Percentiles rank a stretch among this genome's conserved stretches.
Evolutionary conservation across 2,113 vertebrate genomes (phyloP).

Genomic region (Cheirogaleus medius): DNA sequence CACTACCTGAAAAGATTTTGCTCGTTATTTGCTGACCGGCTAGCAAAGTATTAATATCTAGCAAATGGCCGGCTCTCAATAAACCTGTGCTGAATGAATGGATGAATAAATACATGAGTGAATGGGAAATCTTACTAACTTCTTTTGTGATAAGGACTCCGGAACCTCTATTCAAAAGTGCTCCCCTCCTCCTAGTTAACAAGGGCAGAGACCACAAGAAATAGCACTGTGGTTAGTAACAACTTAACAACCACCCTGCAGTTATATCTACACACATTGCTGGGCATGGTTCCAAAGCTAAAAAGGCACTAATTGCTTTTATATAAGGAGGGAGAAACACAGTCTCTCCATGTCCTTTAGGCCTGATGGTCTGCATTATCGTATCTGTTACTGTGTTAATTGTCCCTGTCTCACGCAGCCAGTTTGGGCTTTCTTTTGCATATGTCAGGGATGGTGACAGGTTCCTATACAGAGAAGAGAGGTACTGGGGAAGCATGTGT

Average conservation of each 20-base stretch:
- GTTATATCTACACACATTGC: constrained; percentile 46
- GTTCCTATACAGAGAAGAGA: constrained; percentile 40
- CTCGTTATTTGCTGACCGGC: neutral
- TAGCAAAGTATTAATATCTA: neutral
- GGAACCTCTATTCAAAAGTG: neutral
- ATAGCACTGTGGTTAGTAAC: constrained; percentile 37
- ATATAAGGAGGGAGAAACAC: constrained; percentile 55
- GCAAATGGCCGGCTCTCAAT: neutral
- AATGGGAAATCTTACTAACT: neutral
- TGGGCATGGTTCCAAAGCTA: constrained; percentile 69
- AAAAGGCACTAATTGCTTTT: constrained; percentile 76
- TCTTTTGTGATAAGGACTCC: neutral
- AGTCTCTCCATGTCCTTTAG: constrained; percentile 32
- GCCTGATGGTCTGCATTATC: constrained; percentile 64
- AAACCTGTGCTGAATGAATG: neutral
- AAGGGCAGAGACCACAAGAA: constrained; percentile 42
- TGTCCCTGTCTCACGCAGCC: constrained; percentile 48
- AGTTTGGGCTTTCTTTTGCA: constrained; percentile 5
- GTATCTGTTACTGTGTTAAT: constrained; percentile 32
- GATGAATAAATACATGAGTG: neutral
- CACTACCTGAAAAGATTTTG: neutral
- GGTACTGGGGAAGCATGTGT: neutral
- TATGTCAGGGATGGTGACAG: constrained; percentile 40
- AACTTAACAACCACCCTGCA: constrained; percentile 11
- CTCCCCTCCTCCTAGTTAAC: neutral